Base-by-base conservation (phyloP, 53 echinoderm and acorn worm species). In the Crossaster papposus region DNA sequence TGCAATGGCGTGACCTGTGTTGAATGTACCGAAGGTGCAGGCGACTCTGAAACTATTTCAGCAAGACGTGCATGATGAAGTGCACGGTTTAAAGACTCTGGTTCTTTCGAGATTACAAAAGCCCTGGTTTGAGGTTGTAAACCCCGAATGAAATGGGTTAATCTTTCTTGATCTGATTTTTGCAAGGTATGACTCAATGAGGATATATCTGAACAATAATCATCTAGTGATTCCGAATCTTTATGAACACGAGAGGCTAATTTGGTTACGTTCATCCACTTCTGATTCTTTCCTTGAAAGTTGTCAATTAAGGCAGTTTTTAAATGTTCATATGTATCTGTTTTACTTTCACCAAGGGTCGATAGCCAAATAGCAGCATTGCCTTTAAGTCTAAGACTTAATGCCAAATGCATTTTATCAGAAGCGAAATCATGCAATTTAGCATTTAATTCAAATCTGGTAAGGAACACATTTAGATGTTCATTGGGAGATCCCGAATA, bases 301-400 rank as follows among this genome's bases (percentile, higher is more conserved):
- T 83, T 83, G 9, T 83, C 83, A 83, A 83, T 83, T 68, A 83
- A 83, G 20, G 50, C 50, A 68, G 44, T 51, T 30, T 68, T 83
- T 38, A 82, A 18, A 63, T 35, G 13, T 33, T 35, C 82, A 65
- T n/a, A n/a, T n/a, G n/a, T n/a, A n/a, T n/a, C n/a, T n/a, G n/a
- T n/a, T n/a, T n/a, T n/a, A n/a, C n/a, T 82, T 65, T 83, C 83
- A 20, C 70, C 83, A 70, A 83, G 38, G 32, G 83, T 83, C 13
- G 23, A 83, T 38, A 70, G 44, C 83, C 83, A 83, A 44, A 83
- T 83, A 4, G 83, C 83, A 26, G 83, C 83, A 70, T 83, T 83
- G 4, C 83, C 83, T 83, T 65, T 70, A 4, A 83, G 50, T 44
- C 83, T 83, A 38, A 83, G 70, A 51, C 83, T 83, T 50, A 70